Base-by-base conservation (phyloP, 2,888 invertebrate genomes). In the Actias luna region DNA sequence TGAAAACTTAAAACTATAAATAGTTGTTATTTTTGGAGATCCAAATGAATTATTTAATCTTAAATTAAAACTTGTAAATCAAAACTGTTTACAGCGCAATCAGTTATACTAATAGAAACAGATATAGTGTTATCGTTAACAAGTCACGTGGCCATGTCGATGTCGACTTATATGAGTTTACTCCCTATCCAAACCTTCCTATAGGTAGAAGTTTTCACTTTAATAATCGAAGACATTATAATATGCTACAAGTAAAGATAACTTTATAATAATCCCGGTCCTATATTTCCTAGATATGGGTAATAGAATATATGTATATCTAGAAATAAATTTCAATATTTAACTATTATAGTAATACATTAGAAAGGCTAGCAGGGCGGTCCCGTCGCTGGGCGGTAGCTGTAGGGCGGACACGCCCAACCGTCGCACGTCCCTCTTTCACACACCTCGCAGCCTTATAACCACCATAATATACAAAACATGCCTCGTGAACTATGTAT, bases 401-500 rank as follows among this genome's bases (percentile, higher is more conserved):
- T 63, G 63, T 58, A 58, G 65, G 64, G 50, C 66, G 66, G 87
- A 83, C 89, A 90, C 91, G 90, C 91, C 90, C 89, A 87, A 82
- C 77, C 78, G 77, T 69, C 78, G 73, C 68, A 63, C 63, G 69
- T 61, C 64, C 58, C 64, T 36, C 60, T 35, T 27, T 35, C 36
- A 25, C 25, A 57, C 35, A 36, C 64, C 42, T 42, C n/a, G 42
- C 42, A 42, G 16, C 42, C 61, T 64, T 59, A 61, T 63, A 59
- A 57, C 61, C 62, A 46, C 52, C 50, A 29, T 55, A 46, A 29
- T 55, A 55, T 29, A 55, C 55, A 16, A 55, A 55, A 55, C 29
- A 18, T 55, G 55, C n/a, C 55, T 27, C 59, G 33, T 42, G 55
- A 57, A 46, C 60, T 61, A 50, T 61, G 61, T 64, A 46, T 61